Base-by-base conservation (phyloP, 2,888 invertebrate species). In the Amiota minor region DNA sequence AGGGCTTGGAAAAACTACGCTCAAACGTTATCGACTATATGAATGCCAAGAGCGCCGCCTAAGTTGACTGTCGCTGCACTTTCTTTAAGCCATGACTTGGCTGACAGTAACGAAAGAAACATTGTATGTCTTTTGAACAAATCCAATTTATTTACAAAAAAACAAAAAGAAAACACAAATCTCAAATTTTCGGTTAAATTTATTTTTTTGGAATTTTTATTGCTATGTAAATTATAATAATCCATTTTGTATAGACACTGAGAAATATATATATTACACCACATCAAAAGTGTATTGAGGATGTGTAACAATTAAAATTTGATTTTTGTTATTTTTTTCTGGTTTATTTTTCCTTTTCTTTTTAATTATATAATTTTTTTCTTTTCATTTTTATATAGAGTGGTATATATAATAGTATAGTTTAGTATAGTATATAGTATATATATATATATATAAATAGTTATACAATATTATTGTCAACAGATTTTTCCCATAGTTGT, bases 381-480 rank as follows among this genome's bases (percentile, higher is more conserved):
- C 35, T 35, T 6, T 35, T 35, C 35, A 35, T 35, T 6, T 35
- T 4, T 35, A 35, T 23, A 35, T 35, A 35, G 35, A 35, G 35
- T 35, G 6, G 6, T 35, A 35, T 35, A 35, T 6, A n/a, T n/a
- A n/a, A n/a, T n/a, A 35, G 6, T 35, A 35, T 35, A 35, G 3
- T 2, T 1, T 23, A 23, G 23, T 23, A 35, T 35, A 35, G 35
- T 6, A 35, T 35, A 35, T 2, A 35, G 6, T 35, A 23, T 62
- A 53, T 18, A 67, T 23, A 67, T 69, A 35, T 45, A 55, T 65
- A 56, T 71, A 71, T 78, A 79, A 75, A 79, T 77, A 70, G 47
- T 65, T 72, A 62, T 71, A 73, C 53, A 85, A 77, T 86, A 85
- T 85, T 85, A 85, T 85, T 85, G 85, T 85, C 85, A 85, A 86